A percentile compares a stretch with the other conserved stretches of the same genome.
phyloP scores from a whole-genome alignment of 1,140 invertebrate genomes.

The Zophobas morio region DNA sequence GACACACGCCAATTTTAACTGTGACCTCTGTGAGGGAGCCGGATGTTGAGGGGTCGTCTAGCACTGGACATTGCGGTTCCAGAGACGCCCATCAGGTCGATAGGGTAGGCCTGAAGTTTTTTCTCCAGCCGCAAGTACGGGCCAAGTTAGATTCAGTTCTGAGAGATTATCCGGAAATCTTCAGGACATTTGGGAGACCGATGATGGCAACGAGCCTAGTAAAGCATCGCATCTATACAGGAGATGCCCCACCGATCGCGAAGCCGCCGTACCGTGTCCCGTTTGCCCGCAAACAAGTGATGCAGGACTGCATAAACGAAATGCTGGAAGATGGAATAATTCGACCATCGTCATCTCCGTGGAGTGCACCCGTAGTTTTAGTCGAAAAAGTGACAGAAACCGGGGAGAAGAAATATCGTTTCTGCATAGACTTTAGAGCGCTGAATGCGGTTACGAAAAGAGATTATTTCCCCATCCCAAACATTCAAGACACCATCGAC shows the following conservation, averaged over 20 bases:
- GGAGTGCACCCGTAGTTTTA: background rate
- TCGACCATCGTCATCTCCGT: background rate
- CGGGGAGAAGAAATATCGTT: background rate
- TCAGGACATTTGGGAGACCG: too few species aligned
- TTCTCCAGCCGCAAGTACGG: too few species aligned
- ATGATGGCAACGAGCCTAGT: too few species aligned
- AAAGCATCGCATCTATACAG: background rate
- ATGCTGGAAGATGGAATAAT: background rate
- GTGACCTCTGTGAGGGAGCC: too few species aligned
- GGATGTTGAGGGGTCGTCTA: too few species aligned
- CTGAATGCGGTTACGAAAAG: constrained; percentile 67
- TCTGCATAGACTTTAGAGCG: constrained; percentile 58
- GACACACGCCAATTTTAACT: too few species aligned
- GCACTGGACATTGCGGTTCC: too few species aligned
- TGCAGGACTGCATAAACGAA: background rate
- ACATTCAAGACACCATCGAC: constrained; percentile 66
- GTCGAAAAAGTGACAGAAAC: background rate
- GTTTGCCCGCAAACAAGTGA: background rate
- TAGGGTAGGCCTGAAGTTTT: too few species aligned
- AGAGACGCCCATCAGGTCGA: too few species aligned
- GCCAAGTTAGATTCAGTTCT: too few species aligned
- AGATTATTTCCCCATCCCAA: constrained; percentile 69
- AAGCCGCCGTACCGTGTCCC: background rate
- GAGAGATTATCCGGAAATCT: too few species aligned
- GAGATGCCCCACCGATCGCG: background rate